Conservation (phyloP, 64 coral and sea anemone species). For the Platygyra sinensis region DNA sequence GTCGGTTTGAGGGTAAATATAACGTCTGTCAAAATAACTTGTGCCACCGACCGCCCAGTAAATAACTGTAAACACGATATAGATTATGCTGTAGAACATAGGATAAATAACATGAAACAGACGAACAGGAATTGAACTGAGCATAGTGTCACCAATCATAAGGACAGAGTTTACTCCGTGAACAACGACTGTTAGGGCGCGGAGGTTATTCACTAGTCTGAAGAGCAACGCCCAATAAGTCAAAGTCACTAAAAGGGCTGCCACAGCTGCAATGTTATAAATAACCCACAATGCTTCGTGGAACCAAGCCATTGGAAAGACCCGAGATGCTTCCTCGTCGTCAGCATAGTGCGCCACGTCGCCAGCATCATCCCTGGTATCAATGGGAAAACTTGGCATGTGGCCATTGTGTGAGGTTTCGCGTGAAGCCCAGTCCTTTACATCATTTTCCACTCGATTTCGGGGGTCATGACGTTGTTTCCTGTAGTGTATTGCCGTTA, state of each 20-base stretch:
- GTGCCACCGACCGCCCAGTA: conserved; percentile 48
- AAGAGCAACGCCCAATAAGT: background rate
- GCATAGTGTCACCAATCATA: conserved; percentile 30
- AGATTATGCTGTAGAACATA: conserved; percentile 11
- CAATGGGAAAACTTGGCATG: background rate
- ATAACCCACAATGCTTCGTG: conserved; percentile 51
- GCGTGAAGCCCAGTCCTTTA: background rate
- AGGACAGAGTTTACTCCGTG: conserved; percentile 25
- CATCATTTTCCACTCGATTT: too few species aligned
- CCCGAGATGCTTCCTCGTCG: background rate
- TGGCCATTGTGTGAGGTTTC: background rate
- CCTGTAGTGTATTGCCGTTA: conserved; percentile 22
- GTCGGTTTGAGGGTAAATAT: conserved; percentile 36
- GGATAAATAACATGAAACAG: conserved; percentile 54
- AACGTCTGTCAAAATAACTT: background rate
- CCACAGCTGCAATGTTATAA: conserved; percentile 29
- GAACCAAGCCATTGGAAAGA: background rate
- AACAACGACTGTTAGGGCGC: background rate
- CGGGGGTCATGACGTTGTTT: background rate
- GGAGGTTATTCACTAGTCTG: background rate
- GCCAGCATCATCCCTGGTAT: background rate
- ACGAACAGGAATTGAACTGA: conserved; percentile 38
- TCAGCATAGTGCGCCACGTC: background rate
- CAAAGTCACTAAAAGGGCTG: conserved; percentile 31
- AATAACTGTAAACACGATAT: conserved; percentile 35